A percentile compares a stretch with the other conserved stretches of the same genome.
Conservation (phyloP, 2,888 invertebrate species). For the Hyposoter dolosus region DNA sequence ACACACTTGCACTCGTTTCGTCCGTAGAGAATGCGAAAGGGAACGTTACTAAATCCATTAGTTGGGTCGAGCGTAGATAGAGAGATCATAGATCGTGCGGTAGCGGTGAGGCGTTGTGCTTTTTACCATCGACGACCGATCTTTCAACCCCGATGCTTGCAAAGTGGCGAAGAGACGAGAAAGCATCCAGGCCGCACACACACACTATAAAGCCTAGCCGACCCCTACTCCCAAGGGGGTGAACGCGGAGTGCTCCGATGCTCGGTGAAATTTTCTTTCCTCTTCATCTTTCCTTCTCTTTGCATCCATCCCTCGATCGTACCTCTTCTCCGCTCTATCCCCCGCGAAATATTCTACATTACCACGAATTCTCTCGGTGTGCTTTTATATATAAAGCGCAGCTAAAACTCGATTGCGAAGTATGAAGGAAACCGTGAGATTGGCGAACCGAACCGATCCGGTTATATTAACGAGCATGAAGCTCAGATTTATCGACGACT, state of each 20-base stretch:
- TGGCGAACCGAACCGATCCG: constrained; percentile 37
- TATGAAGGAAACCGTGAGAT: constrained; percentile 46
- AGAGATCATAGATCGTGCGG: constrained; percentile 43
- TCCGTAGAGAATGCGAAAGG: neutral
- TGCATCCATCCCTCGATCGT: neutral
- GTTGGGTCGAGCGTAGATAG: constrained; percentile 70
- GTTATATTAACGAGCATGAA: constrained; percentile 64
- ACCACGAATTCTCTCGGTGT: constrained; percentile 72
- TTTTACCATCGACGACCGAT: constrained; percentile 80
- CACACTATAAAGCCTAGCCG: neutral
- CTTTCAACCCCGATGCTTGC: constrained; percentile 76
- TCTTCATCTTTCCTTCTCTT: constrained; percentile 9
- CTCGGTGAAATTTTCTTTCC: constrained; percentile 46
- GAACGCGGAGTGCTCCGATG: constrained; percentile 48
- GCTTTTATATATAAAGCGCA: constrained; percentile 39
- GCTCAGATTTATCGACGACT: constrained; percentile 57
- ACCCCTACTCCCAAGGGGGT: constrained; percentile 35
- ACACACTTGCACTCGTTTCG: neutral
- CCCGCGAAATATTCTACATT: constrained; percentile 66
- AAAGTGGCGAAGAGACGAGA: constrained; percentile 60
- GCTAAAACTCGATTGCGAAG: constrained; percentile 12
- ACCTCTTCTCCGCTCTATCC: constrained; percentile 11
- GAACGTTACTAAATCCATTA: constrained; percentile 79
- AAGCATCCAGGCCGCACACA: constrained; percentile 22
- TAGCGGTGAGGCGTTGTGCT: constrained; percentile 64